phyloP scores from a whole-genome alignment of 2,888 invertebrate genomes.

The Meiosimyza platycephala region DNA sequence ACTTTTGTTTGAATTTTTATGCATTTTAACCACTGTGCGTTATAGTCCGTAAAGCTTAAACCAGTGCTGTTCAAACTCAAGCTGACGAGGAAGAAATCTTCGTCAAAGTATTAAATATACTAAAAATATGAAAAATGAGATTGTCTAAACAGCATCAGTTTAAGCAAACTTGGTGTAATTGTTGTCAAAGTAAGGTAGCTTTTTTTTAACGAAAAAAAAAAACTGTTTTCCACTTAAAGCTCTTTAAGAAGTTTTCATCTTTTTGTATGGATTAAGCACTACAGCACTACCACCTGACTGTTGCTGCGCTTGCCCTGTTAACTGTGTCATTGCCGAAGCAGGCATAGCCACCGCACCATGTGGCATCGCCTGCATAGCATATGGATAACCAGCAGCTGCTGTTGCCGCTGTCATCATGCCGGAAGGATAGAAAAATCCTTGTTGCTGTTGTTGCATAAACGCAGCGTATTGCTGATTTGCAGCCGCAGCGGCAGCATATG shows the following conservation, averaged over 20 bases:
- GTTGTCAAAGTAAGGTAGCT: too few relatives aligned
- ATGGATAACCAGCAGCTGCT: conserved; percentile 68
- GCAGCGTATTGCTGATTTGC: conserved; percentile 50
- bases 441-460: conserved; percentile 52
- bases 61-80: too few relatives aligned
- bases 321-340: conserved; percentile 45
- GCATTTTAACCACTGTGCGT: too few relatives aligned
- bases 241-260: conserved; percentile 81
- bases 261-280: conserved; percentile 87
- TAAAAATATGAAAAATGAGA: too few relatives aligned
- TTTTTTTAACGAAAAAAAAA: too few relatives aligned
- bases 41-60: too few relatives aligned
- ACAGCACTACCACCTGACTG: conserved; percentile 63
- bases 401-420: conserved; percentile 65
- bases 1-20: too few relatives aligned
- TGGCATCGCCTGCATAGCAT: conserved; percentile 67
- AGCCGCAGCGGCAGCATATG: conserved; percentile 48
- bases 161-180: too few relatives aligned
- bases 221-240: not conserved
- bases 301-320: conserved; percentile 49
- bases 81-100: too few relatives aligned
- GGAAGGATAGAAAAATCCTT: conserved; percentile 64
- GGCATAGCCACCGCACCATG: conserved; percentile 51
- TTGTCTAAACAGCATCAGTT: too few relatives aligned
- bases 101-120: too few relatives aligned